These are phyloP conservation scores for Micropoecilia bifurca DNA, from an alignment of 2,797 vertebrate genomes.

Conservation along the genomic window DNA sequence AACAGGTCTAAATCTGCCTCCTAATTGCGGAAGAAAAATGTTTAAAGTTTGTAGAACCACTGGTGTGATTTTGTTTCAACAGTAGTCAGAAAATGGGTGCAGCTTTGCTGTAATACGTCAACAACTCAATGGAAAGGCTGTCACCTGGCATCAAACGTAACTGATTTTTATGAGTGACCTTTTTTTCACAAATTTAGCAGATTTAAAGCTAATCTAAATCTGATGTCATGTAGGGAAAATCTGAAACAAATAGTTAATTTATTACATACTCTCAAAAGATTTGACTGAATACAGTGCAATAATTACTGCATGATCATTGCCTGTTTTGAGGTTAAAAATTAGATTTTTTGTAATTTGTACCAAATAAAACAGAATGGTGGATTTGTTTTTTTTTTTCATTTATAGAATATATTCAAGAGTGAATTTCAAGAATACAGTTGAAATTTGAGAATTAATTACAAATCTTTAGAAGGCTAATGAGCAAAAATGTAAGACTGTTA, in stretches of 20 bases:
- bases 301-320: not conserved
- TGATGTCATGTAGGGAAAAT: not conserved
- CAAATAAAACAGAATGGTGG: not conserved
- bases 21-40: slow-evolving; percentile 44
- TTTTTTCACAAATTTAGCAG: not conserved
- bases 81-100: slow-evolving; percentile 1
- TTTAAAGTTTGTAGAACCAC: slow-evolving; percentile 38
- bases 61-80: slow-evolving; percentile 26
- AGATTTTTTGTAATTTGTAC: not conserved
- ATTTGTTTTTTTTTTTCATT: not conserved
- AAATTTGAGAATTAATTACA: no score
- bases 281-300: not conserved
- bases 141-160: not conserved
- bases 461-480: no score
- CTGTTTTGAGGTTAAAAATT: not conserved
- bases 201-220: slow-evolving; percentile 6
- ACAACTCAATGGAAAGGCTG: not conserved
- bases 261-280: not conserved
- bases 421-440: not conserved
- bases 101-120: slow-evolving; percentile 4
- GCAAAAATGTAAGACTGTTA: no score
- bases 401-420: not conserved
- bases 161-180: not conserved
- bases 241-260: not conserved
- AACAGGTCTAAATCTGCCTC: slow-evolving; percentile 34